Conservation (phyloP, 2,113 vertebrate species). For the Ptilorrhoa leucosticta region DNA sequence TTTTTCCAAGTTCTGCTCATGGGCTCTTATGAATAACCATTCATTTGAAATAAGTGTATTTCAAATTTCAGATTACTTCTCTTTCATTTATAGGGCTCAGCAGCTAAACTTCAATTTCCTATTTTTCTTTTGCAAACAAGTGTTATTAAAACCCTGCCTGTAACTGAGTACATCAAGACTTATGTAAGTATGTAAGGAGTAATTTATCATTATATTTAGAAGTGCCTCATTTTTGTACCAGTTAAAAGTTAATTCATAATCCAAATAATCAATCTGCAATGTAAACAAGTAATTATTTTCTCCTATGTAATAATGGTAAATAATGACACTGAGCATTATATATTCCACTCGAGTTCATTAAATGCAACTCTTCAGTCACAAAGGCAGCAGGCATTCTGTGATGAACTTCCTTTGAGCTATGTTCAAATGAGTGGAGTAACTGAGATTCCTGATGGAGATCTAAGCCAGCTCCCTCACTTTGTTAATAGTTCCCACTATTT, state of each 20-base stretch:
- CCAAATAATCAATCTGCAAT: background rate
- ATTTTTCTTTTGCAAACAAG: slow-evolving; percentile 34
- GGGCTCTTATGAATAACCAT: slow-evolving; percentile 1
- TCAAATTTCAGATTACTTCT: background rate
- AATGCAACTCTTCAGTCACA: slow-evolving; percentile 43
- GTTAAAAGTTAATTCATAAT: slow-evolving; percentile 53
- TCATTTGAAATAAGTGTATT: slow-evolving; percentile 20
- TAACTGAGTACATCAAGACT: background rate
- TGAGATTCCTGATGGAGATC: slow-evolving; percentile 16
- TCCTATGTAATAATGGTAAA: background rate
- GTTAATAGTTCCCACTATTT: background rate
- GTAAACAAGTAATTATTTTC: slow-evolving; percentile 45
- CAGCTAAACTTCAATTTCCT: background rate
- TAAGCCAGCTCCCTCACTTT: slow-evolving; percentile 34
- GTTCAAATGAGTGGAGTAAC: background rate
- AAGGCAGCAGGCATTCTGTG: slow-evolving; percentile 47
- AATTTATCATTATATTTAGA: slow-evolving; percentile 16
- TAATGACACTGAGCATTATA: background rate
- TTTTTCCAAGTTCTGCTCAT: slow-evolving; percentile 26
- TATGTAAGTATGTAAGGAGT: slow-evolving; percentile 17
- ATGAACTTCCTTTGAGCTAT: slow-evolving; percentile 36
- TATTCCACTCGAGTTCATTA: slow-evolving; percentile 38
- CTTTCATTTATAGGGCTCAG: background rate
- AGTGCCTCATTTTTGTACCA: slow-evolving; percentile 51
- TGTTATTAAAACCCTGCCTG: slow-evolving; percentile 14